A percentile compares a stretch with the other conserved stretches of the same genome.
These are phyloP conservation scores for Chinchilla lanigera DNA, from an alignment of 2,113 vertebrate genomes.

Conservation along the genomic window DNA sequence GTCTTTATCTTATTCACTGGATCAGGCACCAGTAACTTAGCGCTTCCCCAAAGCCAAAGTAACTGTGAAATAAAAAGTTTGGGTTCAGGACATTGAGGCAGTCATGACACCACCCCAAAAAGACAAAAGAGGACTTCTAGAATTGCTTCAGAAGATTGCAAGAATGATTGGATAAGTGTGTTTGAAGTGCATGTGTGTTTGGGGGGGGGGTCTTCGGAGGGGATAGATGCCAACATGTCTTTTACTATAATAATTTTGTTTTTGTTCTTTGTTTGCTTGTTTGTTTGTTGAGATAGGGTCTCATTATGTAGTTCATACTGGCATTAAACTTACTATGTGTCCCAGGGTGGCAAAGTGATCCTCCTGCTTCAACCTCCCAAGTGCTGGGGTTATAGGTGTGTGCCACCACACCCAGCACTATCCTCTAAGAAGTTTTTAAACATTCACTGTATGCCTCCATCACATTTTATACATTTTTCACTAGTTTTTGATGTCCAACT, in stretches of 20 bases:
- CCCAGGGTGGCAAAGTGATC: not conserved
- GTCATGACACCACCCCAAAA: not conserved
- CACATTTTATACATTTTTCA: not conserved
- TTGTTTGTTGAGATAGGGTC: not conserved
- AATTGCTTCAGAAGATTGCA: not conserved
- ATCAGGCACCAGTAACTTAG: not conserved
- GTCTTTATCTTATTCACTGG: not conserved
- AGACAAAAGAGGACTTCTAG: not conserved
- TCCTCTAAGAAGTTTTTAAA: not conserved
- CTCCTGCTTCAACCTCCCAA: not conserved
- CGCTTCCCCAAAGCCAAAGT: not conserved
- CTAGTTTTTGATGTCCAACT: conserved; percentile 27
- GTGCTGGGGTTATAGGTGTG: not conserved
- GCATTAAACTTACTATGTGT: not conserved
- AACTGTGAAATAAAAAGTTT: not conserved
- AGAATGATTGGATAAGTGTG: not conserved
- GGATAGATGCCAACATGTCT: not conserved
- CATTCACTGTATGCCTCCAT: not conserved
- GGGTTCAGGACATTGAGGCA: not conserved
- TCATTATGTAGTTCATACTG: not conserved
- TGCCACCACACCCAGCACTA: not conserved
- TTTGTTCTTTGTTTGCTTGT: not conserved
- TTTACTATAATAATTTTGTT: not conserved
- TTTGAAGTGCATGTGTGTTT: not conserved
- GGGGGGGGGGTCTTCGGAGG: too few species aligned